Evolutionary conservation across 2,888 invertebrate genomes (phyloP), one percentile per base, ranked within the genome.

Genomic region (Allolobophora icterica): DNA sequence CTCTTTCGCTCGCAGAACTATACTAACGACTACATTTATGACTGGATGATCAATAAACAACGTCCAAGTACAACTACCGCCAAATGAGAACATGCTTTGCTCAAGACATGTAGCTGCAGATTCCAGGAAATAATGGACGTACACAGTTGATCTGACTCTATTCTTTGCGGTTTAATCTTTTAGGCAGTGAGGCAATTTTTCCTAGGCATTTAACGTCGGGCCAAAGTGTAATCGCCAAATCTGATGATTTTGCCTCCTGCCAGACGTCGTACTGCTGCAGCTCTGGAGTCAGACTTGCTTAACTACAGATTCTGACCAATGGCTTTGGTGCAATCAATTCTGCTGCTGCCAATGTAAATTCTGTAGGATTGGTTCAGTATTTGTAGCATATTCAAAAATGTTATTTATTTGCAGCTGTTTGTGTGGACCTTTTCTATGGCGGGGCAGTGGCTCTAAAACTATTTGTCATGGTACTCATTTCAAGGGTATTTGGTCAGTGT

Each of bases 31-130:
- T 99, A 99, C 96, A 98, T 98, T 94, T 99, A 99, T 96, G 99
- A 99, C 96, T 99, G 99, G 99, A 99, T 99, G 94, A 98, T 99
- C 97, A 96, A 99, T 95, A 98, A 99, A 95, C 99, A 99, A 96
- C 98, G 98, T 94, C 96, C 97, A 91, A 97, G 97, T 35, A 92
- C 89, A 13, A 84, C 90, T 13, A 91, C 42, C 58, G 89, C 58
- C 42, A 89, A 58, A 30, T 89, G 13, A 71, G 71, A n/a, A 71
- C 4, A n/a, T 13, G n/a, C 71, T 71, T 71, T 71, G 71, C 71
- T 71, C 71, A 71, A 71, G 71, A 71, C 71, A 71, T n/a, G 71
- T 71, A n/a, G 71, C 71, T 71, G 71, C 71, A 71, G 71, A 71
- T n/a, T 71, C 71, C 71, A n/a, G 24, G 71, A 71, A 30, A 71